phyloP scores from a whole-genome alignment of 2,113 vertebrate genomes.

The Probosciger aterrimus region DNA sequence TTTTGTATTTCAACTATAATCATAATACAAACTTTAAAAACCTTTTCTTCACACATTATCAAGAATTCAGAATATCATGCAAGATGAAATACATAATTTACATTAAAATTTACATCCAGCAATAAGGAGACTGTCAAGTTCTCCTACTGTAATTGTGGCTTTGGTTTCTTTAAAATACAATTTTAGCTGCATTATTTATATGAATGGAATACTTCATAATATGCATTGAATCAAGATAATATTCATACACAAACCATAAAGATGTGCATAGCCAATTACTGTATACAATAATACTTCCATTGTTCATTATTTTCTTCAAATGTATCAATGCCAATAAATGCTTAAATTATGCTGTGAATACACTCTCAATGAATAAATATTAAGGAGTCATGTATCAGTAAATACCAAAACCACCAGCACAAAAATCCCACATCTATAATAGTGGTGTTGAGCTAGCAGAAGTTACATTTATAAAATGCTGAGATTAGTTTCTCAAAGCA shows the following conservation, averaged over 20 bases:
- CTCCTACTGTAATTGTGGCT: background rate
- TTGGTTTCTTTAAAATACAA: background rate
- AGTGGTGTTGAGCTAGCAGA: background rate
- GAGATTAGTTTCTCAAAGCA: background rate
- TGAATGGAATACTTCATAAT: background rate
- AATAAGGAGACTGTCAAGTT: background rate
- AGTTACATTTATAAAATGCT: background rate
- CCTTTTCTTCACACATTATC: background rate
- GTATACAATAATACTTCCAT: background rate
- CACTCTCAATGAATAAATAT: background rate
- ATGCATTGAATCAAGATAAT: background rate
- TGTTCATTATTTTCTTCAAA: constrained; percentile 24
- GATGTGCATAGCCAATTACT: background rate
- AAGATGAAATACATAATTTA: background rate
- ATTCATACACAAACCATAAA: background rate
- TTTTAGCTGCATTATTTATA: background rate
- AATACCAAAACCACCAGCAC: constrained; percentile 13
- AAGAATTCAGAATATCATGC: background rate
- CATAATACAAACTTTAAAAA: background rate
- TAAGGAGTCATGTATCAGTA: background rate
- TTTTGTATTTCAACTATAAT: background rate
- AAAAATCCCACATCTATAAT: background rate
- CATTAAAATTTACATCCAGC: background rate
- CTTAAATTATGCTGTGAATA: constrained; percentile 10
- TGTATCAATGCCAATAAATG: background rate